Conservation (phyloP, 2,888 invertebrate species). For the Eristalis intricaria region DNA sequence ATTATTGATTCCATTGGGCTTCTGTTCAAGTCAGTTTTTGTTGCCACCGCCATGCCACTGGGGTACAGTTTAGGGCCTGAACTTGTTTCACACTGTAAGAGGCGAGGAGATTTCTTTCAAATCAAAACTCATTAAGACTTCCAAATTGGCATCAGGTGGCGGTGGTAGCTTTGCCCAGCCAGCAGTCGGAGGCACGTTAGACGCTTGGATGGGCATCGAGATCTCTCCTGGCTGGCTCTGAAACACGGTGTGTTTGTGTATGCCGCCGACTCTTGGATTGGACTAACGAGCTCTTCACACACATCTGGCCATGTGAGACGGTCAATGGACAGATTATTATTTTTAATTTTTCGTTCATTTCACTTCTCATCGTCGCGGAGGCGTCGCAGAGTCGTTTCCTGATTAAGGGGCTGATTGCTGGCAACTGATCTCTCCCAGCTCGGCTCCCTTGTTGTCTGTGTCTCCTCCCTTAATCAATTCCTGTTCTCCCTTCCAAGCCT, state of each 20-base stretch:
- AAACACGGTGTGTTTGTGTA: not conserved
- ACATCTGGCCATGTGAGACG: constrained; percentile 55
- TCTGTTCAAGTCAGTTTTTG: not conserved
- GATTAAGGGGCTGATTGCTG: not conserved
- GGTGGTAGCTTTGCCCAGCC: constrained; percentile 23
- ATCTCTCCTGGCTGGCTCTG: constrained; percentile 25
- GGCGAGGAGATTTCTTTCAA: constrained; percentile 15
- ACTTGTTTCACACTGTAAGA: constrained; percentile 6
- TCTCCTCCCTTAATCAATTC: not conserved
- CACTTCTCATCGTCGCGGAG: not conserved
- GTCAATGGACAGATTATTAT: constrained; percentile 54
- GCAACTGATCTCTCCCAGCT: not conserved
- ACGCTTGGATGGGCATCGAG: constrained; percentile 26
- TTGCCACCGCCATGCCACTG: not conserved
- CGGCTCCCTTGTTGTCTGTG: no score
- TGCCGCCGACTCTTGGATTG: not conserved
- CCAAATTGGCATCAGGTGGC: constrained; percentile 13
- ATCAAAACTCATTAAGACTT: constrained; percentile 27
- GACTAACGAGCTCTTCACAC: constrained; percentile 37
- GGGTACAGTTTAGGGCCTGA: constrained; percentile 7
- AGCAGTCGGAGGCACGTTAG: not conserved
- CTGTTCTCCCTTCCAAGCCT: not conserved
- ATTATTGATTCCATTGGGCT: not conserved
- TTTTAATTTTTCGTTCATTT: constrained; percentile 30
- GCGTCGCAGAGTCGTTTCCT: not conserved